A percentile compares a stretch with the other conserved stretches of the same genome.
phyloP scores from a whole-genome alignment of 2,888 invertebrate genomes.

The Alcis repandata region DNA sequence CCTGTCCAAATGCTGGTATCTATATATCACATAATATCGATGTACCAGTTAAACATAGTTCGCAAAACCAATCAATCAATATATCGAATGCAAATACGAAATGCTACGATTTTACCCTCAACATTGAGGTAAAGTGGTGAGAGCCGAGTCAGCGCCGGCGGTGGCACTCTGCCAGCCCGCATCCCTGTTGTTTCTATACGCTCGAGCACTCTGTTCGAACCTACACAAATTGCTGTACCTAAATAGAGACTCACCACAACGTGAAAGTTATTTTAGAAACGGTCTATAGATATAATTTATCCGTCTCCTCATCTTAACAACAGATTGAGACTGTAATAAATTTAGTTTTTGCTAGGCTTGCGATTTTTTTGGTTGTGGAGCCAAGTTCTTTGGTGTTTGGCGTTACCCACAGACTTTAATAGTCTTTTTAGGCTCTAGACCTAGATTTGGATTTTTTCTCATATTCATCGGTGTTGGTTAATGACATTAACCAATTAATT shows the following conservation, averaged over 20 bases:
- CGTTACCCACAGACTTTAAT: too few species aligned
- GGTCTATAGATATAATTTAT: neutral
- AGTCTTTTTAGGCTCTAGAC: too few species aligned
- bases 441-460: too few species aligned
- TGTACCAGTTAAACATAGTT: neutral
- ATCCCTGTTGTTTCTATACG: conserved; percentile 44
- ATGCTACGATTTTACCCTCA: conserved; percentile 34
- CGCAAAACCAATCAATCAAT: conserved; percentile 18
- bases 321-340: neutral
- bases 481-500: too few species aligned
- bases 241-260: conserved; percentile 13
- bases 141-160: conserved; percentile 56
- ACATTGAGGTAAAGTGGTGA: conserved; percentile 54
- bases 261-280: conserved; percentile 1
- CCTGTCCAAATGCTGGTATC: too few species aligned
- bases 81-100: conserved; percentile 21
- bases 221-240: conserved; percentile 19
- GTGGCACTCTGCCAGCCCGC: conserved; percentile 66
- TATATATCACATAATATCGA: too few species aligned
- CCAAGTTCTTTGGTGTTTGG: too few species aligned
- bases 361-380: neutral
- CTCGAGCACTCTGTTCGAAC: conserved; percentile 17
- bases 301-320: neutral
- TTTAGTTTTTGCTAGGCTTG: neutral
- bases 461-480: too few species aligned